phyloP scores from a whole-genome alignment of 2,888 invertebrate genomes.

The Camponotus fellah region DNA sequence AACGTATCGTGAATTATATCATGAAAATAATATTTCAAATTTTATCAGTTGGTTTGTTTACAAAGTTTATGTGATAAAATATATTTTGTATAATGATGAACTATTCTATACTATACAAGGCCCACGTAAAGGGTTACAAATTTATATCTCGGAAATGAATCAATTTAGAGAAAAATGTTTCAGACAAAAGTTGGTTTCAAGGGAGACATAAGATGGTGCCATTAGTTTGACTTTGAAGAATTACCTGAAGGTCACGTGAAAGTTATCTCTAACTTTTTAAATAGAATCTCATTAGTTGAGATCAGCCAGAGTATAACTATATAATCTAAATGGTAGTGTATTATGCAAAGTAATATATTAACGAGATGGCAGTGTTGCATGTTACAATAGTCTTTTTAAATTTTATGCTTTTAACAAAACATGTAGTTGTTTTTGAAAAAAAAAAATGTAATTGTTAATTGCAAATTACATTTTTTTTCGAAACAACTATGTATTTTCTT shows the following conservation, averaged over 20 bases:
- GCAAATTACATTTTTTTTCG: too few species aligned
- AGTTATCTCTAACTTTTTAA: too few species aligned
- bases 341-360: conserved; percentile 33
- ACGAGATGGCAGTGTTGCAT: conserved; percentile 60
- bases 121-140: too few species aligned
- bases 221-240: too few species aligned
- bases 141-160: too few species aligned
- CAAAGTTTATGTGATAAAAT: not conserved
- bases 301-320: conserved; percentile 18
- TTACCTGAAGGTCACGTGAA: too few species aligned
- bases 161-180: too few species aligned
- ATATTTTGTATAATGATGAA: not conserved
- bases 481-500: too few species aligned
- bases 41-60: not conserved
- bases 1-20: not conserved
- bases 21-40: not conserved
- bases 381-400: conserved; percentile 59
- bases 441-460: too few species aligned
- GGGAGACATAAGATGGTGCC: too few species aligned
- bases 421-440: too few species aligned
- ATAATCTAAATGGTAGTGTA: conserved; percentile 49
- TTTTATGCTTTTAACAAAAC: not conserved
- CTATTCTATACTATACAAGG: not conserved
- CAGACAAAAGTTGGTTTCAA: too few species aligned
- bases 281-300: not conserved